These are phyloP conservation scores for Carcharodon carcharias DNA, from an alignment of 2,797 vertebrate species.

Conservation along the genomic window DNA sequence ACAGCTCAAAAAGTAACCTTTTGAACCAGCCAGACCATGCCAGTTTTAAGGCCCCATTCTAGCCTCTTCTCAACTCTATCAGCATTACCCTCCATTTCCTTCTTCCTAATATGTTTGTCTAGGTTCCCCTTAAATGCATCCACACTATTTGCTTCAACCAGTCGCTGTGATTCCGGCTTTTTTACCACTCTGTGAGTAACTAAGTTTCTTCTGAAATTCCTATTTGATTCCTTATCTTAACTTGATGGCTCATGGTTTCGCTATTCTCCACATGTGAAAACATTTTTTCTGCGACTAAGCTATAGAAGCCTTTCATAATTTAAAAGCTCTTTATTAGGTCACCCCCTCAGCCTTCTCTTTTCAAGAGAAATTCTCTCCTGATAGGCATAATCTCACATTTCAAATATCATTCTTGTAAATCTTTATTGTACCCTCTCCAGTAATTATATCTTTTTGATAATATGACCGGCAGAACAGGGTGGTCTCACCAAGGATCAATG, in stretches of 20 bases:
- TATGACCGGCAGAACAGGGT: background rate
- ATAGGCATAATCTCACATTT: background rate
- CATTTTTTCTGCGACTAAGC: no score
- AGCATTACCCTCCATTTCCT: background rate
- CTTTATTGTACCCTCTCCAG: background rate
- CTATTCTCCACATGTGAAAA: no score
- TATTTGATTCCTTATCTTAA: no score
- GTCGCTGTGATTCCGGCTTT: no score
- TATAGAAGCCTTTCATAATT: no score
- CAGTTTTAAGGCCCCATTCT: background rate
- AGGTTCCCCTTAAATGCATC: background rate
- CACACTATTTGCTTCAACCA: background rate
- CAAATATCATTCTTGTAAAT: background rate
- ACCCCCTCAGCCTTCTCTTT: no score
- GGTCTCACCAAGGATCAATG: background rate
- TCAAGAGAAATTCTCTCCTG: background rate
- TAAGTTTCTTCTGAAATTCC: background rate
- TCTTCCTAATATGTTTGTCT: background rate
- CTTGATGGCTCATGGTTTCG: no score
- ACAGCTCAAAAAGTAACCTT: background rate
- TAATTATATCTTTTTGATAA: background rate
- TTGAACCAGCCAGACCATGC: background rate
- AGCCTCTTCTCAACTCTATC: background rate
- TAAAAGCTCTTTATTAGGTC: no score
- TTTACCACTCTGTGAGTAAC: background rate